These are phyloP conservation scores for Callipepla squamata DNA, from an alignment of 2,113 vertebrate species.

Conservation along the genomic window DNA sequence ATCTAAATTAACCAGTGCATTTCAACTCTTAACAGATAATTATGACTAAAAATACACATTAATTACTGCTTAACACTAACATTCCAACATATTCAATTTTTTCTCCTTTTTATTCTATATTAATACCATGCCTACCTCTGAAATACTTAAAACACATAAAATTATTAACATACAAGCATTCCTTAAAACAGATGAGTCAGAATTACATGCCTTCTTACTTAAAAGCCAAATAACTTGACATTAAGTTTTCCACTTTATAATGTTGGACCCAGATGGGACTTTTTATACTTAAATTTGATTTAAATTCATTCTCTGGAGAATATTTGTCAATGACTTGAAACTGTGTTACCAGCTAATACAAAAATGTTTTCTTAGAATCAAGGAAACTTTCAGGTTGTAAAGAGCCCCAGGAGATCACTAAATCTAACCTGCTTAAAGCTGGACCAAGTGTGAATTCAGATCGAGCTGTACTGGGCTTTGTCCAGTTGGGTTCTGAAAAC, in stretches of 20 bases:
- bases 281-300: neutral
- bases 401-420: neutral
- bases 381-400: neutral
- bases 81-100: neutral
- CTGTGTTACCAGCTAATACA: neutral
- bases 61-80: neutral
- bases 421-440: neutral
- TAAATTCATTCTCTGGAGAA: neutral
- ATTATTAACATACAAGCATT: neutral
- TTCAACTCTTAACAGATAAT: neutral
- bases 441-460: neutral
- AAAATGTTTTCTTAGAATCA: neutral
- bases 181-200: neutral
- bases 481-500: neutral
- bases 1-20: neutral
- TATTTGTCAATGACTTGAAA: neutral
- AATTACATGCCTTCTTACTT: neutral
- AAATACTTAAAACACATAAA: neutral
- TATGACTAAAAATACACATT: neutral
- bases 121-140: neutral
- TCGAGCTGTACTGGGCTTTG: neutral
- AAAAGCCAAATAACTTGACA: rapidly evolving
- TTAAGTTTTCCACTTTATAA: neutral
- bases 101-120: neutral
- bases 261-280: neutral